These are phyloP conservation scores for Arion vulgaris DNA, from an alignment of 1,140 invertebrate genomes.

Conservation along the genomic window DNA sequence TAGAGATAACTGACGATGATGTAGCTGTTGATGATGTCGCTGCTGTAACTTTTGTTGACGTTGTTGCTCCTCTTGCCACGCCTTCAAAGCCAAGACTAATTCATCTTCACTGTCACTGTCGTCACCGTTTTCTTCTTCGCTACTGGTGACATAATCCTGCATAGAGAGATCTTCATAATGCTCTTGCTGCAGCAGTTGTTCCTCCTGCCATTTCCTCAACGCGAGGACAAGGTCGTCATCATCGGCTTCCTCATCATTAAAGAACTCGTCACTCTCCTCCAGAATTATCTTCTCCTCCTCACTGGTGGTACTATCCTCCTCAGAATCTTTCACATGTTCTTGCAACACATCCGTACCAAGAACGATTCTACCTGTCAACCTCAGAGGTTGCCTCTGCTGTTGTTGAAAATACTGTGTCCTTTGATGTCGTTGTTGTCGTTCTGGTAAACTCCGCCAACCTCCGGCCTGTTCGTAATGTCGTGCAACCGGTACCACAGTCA, in stretches of 20 bases:
- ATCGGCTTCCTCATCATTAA: constrained; percentile 27
- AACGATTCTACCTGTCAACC: constrained; percentile 17
- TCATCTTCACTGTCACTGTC: constrained; percentile 37
- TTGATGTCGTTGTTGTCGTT: constrained; percentile 17
- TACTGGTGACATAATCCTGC: constrained; percentile 39
- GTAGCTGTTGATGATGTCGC: constrained; percentile 12
- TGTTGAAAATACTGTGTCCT: constrained; percentile 13
- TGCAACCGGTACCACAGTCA: constrained; percentile 33
- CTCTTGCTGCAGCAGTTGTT: constrained; percentile 21
- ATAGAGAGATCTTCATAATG: constrained; percentile 34
- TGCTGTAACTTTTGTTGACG: constrained; percentile 21
- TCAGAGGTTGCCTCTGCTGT: constrained; percentile 3
- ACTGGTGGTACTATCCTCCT: constrained; percentile 11
- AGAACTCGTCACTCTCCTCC: constrained; percentile 17
- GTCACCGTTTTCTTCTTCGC: constrained; percentile 31
- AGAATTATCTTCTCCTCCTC: constrained; percentile 35
- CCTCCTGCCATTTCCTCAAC: constrained; percentile 35
- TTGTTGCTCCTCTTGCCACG: constrained; percentile 30
- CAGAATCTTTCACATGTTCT: constrained; percentile 21
- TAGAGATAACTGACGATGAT: not conserved
- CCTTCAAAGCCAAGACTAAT: constrained; percentile 21
- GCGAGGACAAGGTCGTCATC: constrained; percentile 33
- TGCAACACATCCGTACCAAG: not conserved
- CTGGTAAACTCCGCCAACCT: constrained; percentile 25
- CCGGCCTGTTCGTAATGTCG: constrained; percentile 37